Percentiles rank a stretch among this genome's conserved stretches.
These are phyloP conservation scores for Cybosia mesomella DNA, from an alignment of 2,888 invertebrate genomes.

Conservation along the genomic window DNA sequence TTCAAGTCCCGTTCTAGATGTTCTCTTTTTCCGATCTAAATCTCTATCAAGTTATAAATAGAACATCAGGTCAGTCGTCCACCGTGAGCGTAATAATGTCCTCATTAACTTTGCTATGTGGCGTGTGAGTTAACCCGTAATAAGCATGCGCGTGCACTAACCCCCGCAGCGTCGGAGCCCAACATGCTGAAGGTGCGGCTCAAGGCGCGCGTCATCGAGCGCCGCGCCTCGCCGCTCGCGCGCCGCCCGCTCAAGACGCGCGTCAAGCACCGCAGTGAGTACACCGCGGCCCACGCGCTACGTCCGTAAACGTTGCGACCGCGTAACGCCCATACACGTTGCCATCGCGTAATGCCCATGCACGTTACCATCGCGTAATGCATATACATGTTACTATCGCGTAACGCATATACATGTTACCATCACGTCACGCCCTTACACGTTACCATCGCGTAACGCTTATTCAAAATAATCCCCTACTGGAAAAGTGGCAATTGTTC, in stretches of 20 bases:
- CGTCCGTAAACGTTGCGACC: no score
- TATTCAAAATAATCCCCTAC: neutral
- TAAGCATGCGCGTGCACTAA: slow-evolving; percentile 76
- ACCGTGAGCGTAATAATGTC: neutral
- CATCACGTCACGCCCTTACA: no score
- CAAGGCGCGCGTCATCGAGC: slow-evolving; percentile 98
- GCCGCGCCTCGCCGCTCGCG: slow-evolving; percentile 96
- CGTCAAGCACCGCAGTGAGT: slow-evolving; percentile 89
- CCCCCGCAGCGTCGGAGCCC: slow-evolving; percentile 95
- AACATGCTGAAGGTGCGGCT: slow-evolving; percentile 97
- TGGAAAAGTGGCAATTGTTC: neutral
- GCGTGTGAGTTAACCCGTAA: slow-evolving; percentile 20
- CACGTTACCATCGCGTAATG: no score
- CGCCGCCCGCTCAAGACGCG: slow-evolving; percentile 92
- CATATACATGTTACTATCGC: no score
- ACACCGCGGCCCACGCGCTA: slow-evolving; percentile 33
- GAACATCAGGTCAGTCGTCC: neutral
- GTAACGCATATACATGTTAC: no score
- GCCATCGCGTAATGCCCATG: no score
- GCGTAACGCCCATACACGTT: no score
- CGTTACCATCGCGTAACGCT: no score
- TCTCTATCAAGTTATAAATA: no score
- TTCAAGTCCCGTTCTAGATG: no score
- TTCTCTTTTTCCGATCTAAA: no score
- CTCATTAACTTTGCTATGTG: slow-evolving; percentile 16